Evolutionary conservation across 2,113 vertebrate genomes (phyloP), one percentile per base, ranked within the genome.

Genomic region (Malurus melanocephalus): DNA sequence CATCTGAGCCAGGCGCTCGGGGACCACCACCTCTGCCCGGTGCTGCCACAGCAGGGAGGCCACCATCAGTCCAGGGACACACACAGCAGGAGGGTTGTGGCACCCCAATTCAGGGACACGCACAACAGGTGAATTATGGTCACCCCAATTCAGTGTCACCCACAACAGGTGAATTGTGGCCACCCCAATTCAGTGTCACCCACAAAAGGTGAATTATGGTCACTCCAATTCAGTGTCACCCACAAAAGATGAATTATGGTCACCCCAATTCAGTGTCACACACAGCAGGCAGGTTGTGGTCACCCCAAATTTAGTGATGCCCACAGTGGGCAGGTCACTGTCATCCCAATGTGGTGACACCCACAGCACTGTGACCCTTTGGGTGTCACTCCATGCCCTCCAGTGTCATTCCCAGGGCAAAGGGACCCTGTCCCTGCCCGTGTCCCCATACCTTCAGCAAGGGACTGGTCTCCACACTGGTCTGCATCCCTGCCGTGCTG

Each of bases 401-500:
- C 68, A 60, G 40, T 13, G 16, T n/a, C 53, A 5, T 22, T 18
- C 30, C 19, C 45, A 49, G 28, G 32, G 38, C 24, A 19, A 22
- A 6, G 2, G n/a, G 30, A 52, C 12, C 59, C 45, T 40, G 38
- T 16, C 28, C 61, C 61, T 49, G 45, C 45, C 45, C 1, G 0
- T 22, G 9, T 10, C 46, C 40, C 42, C 35, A 0, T 93, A 99
- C 99, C 98, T 98, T 98, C 73, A 99, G 95, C 85, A 99, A 92
- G 16, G 89, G 68, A 78, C 99, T 99, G 72, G 99, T 99, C 90
- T 98, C 88, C 87, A 99, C 98, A 2, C 99, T 99, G 81, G 98
- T 98, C 96, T 98, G 98, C 99, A 99, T 99, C 42, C 99, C 99
- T 0, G 77, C 97, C 0, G 98, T 99, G 97, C 99, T 99, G 79